Base-by-base conservation (phyloP, 2,797 vertebrate genomes). In the Sarcoramphus papa region DNA sequence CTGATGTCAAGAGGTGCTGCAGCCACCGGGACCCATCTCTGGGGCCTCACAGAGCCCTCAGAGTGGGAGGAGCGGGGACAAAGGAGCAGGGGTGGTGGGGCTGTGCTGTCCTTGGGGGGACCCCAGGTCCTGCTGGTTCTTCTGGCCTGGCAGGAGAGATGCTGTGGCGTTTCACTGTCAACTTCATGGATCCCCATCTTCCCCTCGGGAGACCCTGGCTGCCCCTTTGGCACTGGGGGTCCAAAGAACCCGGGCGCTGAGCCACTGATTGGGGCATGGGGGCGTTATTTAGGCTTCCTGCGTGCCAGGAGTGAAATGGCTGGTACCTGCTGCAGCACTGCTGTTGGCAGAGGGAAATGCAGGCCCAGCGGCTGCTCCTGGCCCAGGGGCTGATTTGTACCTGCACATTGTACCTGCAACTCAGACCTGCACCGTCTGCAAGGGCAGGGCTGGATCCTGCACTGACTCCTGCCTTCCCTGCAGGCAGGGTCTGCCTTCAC, bases 191-290 rank as follows among this genome's bases (percentile, higher is more conserved):
- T 77, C 73, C 45, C 27, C 47, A 6, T 56, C 57, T 33, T 43
- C 28, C 62, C 30, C 33, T 64, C 0, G 4, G 47, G 24, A 47
- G 60, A 6, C 7, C 18, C 12, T 0, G 0, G 6, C 27, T 68
- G 41, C 45, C 28, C 40, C 1, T 0, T 40, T 47, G 63, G 19
- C 16, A 4, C 33, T 9, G 65, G 18, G 50, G 18, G 21, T 40
- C 63, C 56, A 9, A 28, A 72, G 43, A 37, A 18, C 50, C 27
- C 0, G 2, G 7, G n/a, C 41, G 53, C 67, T 22, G 47, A 80
- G 64, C 28, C n/a, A 11, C 5, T 27, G 28, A 3, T 0, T 16
- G 35, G 31, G 35, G 11, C 31, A 28, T 0, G 0, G 56, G 53
- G 16, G 17, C 2, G 0, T 59, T 47, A 5, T 59, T 73, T 13